phyloP scores from a whole-genome alignment of 35 echinoderm and acorn worm genomes.

The Nesometra sesokonis region DNA sequence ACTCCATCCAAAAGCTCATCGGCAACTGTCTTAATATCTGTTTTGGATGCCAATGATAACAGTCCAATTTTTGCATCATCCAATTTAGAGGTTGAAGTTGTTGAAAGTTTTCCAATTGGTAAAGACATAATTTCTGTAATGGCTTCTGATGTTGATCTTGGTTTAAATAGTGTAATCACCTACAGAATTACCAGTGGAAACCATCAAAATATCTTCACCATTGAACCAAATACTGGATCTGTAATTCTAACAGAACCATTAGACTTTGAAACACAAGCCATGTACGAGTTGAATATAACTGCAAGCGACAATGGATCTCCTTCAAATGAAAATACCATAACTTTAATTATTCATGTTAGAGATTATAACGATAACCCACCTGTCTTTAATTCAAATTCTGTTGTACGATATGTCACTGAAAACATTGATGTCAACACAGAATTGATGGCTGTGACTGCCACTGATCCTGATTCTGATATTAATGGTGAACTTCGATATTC shows the following conservation, averaged over 20 bases:
- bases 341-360: conserved; percentile 42
- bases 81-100: conserved; percentile 47
- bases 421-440: conserved; percentile 26
- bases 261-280: conserved; percentile 72
- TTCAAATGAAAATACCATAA: conserved; percentile 18
- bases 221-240: conserved; percentile 53
- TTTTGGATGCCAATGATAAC: conserved; percentile 97
- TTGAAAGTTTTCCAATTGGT: conserved; percentile 65
- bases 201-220: conserved; percentile 38
- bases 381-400: conserved; percentile 45
- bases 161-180: conserved; percentile 58
- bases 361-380: conserved; percentile 94
- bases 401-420: conserved; percentile 57
- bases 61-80: conserved; percentile 40
- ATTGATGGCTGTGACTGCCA: conserved; percentile 52
- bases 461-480: conserved; percentile 84
- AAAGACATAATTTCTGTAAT: conserved; percentile 45
- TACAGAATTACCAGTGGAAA: conserved; percentile 73
- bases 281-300: conserved; percentile 67
- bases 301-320: conserved; percentile 59
- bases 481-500: conserved; percentile 71
- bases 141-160: conserved; percentile 72
- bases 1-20: conserved; percentile 21
- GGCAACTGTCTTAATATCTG: conserved; percentile 39
- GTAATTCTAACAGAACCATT: conserved; percentile 59